These are phyloP conservation scores for Aradophagus sp. DNA, from an alignment of 1,140 invertebrate species.

Conservation along the genomic window DNA sequence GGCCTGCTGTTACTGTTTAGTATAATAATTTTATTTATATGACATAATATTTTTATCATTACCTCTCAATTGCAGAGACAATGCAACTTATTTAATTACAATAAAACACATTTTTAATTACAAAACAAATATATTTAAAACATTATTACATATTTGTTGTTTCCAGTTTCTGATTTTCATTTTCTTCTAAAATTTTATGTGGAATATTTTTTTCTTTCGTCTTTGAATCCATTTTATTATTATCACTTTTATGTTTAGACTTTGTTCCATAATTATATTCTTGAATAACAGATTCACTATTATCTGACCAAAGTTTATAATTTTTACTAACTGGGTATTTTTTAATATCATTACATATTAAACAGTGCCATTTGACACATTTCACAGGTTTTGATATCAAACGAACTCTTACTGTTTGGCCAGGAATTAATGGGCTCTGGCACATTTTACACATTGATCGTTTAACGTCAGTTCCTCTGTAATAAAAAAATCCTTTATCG, in stretches of 20 bases:
- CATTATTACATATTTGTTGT: background rate
- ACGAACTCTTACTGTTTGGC: slow-evolving; percentile 68
- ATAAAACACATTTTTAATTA: too few species aligned
- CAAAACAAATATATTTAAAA: too few species aligned
- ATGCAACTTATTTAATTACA: too few species aligned
- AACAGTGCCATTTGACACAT: slow-evolving; percentile 65
- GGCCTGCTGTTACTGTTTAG: too few species aligned
- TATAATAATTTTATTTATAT: too few species aligned
- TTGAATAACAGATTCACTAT: slow-evolving; percentile 61
- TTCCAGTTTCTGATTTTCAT: slow-evolving; percentile 8
- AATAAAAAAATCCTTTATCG: slow-evolving; percentile 12
- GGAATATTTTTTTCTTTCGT: too few species aligned
- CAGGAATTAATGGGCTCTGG: slow-evolving; percentile 69
- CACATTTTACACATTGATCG: slow-evolving; percentile 69
- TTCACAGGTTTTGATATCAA: slow-evolving; percentile 66
- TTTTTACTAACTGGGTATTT: slow-evolving; percentile 63
- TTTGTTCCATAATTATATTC: slow-evolving; percentile 63
- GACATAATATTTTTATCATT: too few species aligned
- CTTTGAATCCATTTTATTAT: too few species aligned
- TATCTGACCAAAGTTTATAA: slow-evolving; percentile 67
- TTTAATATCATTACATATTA: slow-evolving; percentile 59
- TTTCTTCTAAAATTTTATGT: slow-evolving; percentile 15
- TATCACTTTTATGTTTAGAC: too few species aligned
- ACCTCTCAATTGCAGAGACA: too few species aligned
- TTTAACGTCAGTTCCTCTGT: slow-evolving; percentile 69